These are phyloP conservation scores for Halcyon malimbica DNA, from an alignment of 2,113 vertebrate species.

Conservation along the genomic window DNA sequence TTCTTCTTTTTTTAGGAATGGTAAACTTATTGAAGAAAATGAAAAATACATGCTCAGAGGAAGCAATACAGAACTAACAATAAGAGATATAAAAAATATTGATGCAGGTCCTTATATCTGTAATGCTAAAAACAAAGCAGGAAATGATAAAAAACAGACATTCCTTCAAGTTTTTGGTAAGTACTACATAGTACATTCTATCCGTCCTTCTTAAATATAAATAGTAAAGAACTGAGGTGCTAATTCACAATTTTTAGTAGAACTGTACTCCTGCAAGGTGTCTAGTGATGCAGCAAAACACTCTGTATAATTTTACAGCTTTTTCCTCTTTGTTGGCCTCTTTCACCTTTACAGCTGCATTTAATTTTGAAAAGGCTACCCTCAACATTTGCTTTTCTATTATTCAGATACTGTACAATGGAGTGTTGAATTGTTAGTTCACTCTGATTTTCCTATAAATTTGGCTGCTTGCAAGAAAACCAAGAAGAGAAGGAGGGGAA, in stretches of 20 bases:
- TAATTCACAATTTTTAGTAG: background rate
- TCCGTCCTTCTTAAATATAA: background rate
- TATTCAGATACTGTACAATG: background rate
- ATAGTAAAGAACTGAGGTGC: background rate
- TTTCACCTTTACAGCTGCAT: background rate
- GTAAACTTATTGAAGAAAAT: constrained; percentile 84
- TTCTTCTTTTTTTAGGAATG: constrained; percentile 77
- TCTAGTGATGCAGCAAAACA: background rate
- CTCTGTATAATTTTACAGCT: background rate
- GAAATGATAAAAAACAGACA: constrained; percentile 87
- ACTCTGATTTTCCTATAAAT: background rate
- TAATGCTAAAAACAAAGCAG: constrained; percentile 92
- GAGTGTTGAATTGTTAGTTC: background rate
- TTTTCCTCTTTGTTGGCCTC: background rate
- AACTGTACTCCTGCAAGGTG: background rate
- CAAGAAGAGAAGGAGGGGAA: background rate
- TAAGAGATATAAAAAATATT: constrained; percentile 86
- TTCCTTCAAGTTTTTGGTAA: constrained; percentile 97
- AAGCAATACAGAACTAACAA: constrained; percentile 84
- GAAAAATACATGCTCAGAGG: constrained; percentile 87
- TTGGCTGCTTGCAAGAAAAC: background rate
- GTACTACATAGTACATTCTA: constrained; percentile 29
- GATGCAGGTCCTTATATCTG: constrained; percentile 90
- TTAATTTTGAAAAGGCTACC: background rate
- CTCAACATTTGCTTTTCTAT: background rate